These are phyloP conservation scores for Galaxias olidus DNA, from an alignment of 2,797 vertebrate genomes.

Conservation along the genomic window DNA sequence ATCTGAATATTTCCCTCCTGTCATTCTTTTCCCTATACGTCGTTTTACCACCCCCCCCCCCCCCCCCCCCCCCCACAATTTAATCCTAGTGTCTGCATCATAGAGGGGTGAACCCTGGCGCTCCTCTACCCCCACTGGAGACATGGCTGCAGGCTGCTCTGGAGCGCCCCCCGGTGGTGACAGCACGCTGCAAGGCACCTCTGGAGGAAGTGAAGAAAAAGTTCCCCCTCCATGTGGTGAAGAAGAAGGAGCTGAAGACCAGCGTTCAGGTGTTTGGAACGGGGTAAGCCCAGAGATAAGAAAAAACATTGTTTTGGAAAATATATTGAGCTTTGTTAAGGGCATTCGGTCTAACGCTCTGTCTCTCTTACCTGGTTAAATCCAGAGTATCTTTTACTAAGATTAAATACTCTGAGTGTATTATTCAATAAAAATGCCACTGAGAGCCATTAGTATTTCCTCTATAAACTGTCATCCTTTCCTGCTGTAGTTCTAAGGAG, in stretches of 20 bases:
- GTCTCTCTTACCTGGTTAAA: too few species aligned
- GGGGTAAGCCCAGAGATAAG: slow-evolving; percentile 73
- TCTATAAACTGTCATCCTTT: slow-evolving; percentile 21
- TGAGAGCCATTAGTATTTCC: too few species aligned
- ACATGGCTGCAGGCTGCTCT: slow-evolving; percentile 82
- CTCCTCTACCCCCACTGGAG: slow-evolving; percentile 84
- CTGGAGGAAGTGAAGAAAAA: slow-evolving; percentile 82
- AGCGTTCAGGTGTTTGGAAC: slow-evolving; percentile 90
- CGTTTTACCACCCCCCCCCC: slow-evolving; percentile 8
- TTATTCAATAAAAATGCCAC: too few species aligned
- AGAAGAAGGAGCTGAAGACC: slow-evolving; percentile 87
- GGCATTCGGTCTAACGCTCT: too few species aligned
- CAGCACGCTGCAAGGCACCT: slow-evolving; percentile 72
- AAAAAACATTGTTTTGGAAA: too few species aligned
- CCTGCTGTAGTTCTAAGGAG: slow-evolving; percentile 71
- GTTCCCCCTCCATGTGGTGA: slow-evolving; percentile 87
- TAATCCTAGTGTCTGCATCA: slow-evolving; percentile 87
- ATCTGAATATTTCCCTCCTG: slow-evolving; percentile 9
- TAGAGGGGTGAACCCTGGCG: slow-evolving; percentile 80
- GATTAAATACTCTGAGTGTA: too few species aligned
- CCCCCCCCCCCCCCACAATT: too few species aligned
- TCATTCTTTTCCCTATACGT: slow-evolving; percentile 2
- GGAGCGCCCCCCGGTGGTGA: slow-evolving; percentile 77
- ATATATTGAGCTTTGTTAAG: too few species aligned
- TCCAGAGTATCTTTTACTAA: too few species aligned